phyloP scores from a whole-genome alignment of 2,113 vertebrate genomes.

The Lepidothrix coronata region DNA sequence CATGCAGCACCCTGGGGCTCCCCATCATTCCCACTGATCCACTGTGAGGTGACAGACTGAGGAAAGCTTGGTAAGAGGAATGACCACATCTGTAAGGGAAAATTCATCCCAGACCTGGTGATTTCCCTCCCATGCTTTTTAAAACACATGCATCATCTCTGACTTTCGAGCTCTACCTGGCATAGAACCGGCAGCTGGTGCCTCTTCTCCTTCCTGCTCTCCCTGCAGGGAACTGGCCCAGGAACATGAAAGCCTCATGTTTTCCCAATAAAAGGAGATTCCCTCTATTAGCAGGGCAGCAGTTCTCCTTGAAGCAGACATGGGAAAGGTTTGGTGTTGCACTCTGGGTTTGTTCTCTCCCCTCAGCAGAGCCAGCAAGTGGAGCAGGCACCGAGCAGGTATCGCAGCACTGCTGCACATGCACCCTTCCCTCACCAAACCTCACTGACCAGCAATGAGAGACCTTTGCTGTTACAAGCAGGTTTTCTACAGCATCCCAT shows the following conservation, averaged over 20 bases:
- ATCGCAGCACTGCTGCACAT: neutral
- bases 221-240: neutral
- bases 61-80: neutral
- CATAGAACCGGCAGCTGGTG: accelerated
- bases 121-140: neutral
- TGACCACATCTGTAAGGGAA: neutral
- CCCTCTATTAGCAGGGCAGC: neutral
- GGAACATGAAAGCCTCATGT: neutral
- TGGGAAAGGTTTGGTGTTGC: neutral
- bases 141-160: neutral
- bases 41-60: neutral
- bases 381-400: neutral
- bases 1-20: neutral
- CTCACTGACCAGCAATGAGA: neutral
- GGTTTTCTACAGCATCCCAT: neutral
- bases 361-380: neutral
- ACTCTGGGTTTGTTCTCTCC: neutral
- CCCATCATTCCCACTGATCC: neutral
- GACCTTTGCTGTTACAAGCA: accelerated
- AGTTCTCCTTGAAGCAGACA: neutral
- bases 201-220: neutral
- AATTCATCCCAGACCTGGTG: neutral
- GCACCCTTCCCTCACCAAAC: neutral
- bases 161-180: neutral
- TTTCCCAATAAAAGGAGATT: neutral